phyloP scores from a whole-genome alignment of 2,888 invertebrate species.

The Coleophora deauratella region DNA sequence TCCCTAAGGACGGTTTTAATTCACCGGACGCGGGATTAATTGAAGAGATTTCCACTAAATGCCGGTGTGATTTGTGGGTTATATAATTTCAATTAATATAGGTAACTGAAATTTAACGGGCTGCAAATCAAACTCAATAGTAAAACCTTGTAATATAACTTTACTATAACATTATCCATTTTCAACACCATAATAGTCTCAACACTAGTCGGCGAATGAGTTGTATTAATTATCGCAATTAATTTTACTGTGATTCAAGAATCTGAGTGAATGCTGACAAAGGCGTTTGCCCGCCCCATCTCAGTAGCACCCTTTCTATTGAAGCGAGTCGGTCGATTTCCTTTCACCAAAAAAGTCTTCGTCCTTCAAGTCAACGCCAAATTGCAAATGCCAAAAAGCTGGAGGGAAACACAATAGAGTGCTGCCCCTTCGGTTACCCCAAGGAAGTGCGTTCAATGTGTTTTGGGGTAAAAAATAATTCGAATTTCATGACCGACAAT shows the following conservation, averaged over 20 bases:
- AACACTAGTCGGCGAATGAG: no score
- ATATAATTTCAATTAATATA: no score
- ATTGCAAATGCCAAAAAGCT: slow-evolving; percentile 32
- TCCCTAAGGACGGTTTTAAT: slow-evolving; percentile 23
- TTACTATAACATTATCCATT: no score
- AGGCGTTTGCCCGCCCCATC: slow-evolving; percentile 1
- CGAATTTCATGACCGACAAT: slow-evolving; percentile 9
- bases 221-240: neutral
- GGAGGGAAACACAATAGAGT: slow-evolving; percentile 27
- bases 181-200: no score
- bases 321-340: slow-evolving; percentile 22
- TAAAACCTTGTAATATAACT: no score
- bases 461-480: slow-evolving; percentile 24
- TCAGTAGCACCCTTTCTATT: slow-evolving; percentile 17
- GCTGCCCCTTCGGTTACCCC: slow-evolving; percentile 17
- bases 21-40: slow-evolving; percentile 25
- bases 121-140: no score
- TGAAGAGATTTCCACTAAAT: slow-evolving; percentile 7
- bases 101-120: no score
- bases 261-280: neutral
- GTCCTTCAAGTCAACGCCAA: slow-evolving; percentile 19
- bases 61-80: no score
- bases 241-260: neutral
- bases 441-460: slow-evolving; percentile 29
- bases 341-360: slow-evolving; percentile 24